These are phyloP conservation scores for Drosophila ficusphila DNA, from an alignment of 1,140 invertebrate species.

Conservation along the genomic window DNA sequence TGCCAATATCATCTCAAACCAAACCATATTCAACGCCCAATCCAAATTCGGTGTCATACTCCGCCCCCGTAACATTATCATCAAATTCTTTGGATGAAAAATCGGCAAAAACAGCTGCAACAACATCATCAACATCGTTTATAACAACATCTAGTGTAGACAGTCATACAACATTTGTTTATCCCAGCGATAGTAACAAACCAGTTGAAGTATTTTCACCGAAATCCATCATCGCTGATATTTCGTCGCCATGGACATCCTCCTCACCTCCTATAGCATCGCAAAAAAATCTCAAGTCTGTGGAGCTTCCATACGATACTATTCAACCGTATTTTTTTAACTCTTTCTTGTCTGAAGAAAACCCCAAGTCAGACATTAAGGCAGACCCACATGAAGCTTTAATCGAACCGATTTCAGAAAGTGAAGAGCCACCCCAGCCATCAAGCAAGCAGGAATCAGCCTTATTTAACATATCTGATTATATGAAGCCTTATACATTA, in stretches of 20 bases:
- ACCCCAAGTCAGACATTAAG: not conserved
- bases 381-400: not conserved
- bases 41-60: not conserved
- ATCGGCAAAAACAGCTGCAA: not conserved
- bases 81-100: conserved; percentile 10
- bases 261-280: not conserved
- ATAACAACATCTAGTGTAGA: not conserved
- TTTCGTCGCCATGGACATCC: not conserved
- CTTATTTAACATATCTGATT: conserved; percentile 60
- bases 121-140: not conserved
- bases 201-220: not conserved
- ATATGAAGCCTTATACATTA: conserved; percentile 63
- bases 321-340: too few species aligned
- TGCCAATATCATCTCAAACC: conserved; percentile 29
- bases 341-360: not conserved
- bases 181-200: not conserved
- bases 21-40: conserved; percentile 7
- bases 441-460: conserved; percentile 18
- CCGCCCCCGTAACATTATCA: conserved; percentile 14
- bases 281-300: not conserved
- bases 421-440: conserved; percentile 1
- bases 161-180: not conserved
- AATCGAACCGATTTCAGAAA: not conserved
- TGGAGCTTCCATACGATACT: conserved; percentile 5
- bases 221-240: not conserved